Conservation (phyloP, 2,888 invertebrate species). For the Gnatocerus cornutus region DNA sequence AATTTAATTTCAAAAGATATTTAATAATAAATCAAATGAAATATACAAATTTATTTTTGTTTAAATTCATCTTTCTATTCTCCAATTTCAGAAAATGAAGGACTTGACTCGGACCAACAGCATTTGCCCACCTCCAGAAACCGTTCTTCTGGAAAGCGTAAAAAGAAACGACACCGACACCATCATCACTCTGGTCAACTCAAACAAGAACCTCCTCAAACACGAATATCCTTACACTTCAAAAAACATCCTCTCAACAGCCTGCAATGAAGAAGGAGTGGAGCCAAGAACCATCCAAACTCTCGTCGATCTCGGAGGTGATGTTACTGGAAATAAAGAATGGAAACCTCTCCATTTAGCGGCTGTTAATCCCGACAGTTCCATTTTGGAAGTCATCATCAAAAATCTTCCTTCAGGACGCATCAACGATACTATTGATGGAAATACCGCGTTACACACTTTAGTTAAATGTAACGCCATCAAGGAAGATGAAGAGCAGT, state of each 20-base stretch:
- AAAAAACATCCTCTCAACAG: slow-evolving; percentile 70
- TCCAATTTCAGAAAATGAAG: slow-evolving; percentile 33
- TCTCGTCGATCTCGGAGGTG: slow-evolving; percentile 76
- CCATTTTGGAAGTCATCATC: slow-evolving; percentile 72
- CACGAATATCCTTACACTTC: slow-evolving; percentile 75
- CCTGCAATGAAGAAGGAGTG: slow-evolving; percentile 75
- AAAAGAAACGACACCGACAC: slow-evolving; percentile 72
- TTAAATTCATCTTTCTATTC: no score
- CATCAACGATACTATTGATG: slow-evolving; percentile 58
- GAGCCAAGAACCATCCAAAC: slow-evolving; percentile 74
- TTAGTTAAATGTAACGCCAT: slow-evolving; percentile 66
- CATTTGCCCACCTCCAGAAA: slow-evolving; percentile 64
- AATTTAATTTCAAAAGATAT: no score
- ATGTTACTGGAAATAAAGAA: slow-evolving; percentile 72
- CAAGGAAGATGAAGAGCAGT: slow-evolving; percentile 67
- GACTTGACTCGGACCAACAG: slow-evolving; percentile 60
- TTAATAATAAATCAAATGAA: not conserved
- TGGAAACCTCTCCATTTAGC: slow-evolving; percentile 81
- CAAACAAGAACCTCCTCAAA: slow-evolving; percentile 73
- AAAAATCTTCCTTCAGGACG: slow-evolving; percentile 63
- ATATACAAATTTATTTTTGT: slow-evolving; percentile 10
- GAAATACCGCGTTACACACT: slow-evolving; percentile 65
- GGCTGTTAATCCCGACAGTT: slow-evolving; percentile 71
- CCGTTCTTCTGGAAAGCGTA: slow-evolving; percentile 72
- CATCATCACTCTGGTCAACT: slow-evolving; percentile 73